Conservation (phyloP, 2,888 invertebrate genomes). For the Villa cingulata region DNA sequence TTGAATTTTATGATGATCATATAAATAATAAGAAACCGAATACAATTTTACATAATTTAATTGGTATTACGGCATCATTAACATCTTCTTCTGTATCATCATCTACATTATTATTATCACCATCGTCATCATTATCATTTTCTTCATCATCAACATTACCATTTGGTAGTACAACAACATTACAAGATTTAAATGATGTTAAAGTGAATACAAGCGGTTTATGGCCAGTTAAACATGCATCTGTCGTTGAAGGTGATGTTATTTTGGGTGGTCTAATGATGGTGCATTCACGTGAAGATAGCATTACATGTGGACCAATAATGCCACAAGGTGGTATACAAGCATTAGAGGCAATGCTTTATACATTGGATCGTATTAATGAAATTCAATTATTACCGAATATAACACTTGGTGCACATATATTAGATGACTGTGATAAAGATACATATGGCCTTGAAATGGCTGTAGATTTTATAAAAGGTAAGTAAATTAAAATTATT, state of each 20-base stretch:
- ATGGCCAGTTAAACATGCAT: slow-evolving; percentile 79
- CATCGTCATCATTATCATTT: background rate
- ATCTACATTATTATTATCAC: background rate
- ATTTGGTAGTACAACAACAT: too few relatives aligned
- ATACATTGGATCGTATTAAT: slow-evolving; percentile 72
- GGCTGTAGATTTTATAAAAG: slow-evolving; percentile 93
- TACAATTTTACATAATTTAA: background rate
- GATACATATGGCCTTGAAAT: slow-evolving; percentile 92
- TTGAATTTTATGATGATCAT: background rate
- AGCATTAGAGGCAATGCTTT: slow-evolving; percentile 85
- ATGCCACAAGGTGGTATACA: slow-evolving; percentile 89
- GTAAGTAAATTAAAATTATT: slow-evolving; percentile 51
- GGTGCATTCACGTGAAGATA: slow-evolving; percentile 84
- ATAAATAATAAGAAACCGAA: too few relatives aligned
- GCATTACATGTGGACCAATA: slow-evolving; percentile 77
- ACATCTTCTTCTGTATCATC: background rate
- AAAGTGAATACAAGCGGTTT: slow-evolving; percentile 1
- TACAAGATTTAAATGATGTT: background rate
- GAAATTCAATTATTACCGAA: slow-evolving; percentile 54
- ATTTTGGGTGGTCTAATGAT: slow-evolving; percentile 88
- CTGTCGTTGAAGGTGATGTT: slow-evolving; percentile 76
- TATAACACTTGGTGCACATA: slow-evolving; percentile 70
- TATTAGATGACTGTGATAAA: slow-evolving; percentile 89
- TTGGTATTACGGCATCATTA: background rate
- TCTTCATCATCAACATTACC: too few relatives aligned